Evolutionary conservation across 2,888 invertebrate genomes (phyloP).

Genomic region (Diaprepes abbreviatus): DNA sequence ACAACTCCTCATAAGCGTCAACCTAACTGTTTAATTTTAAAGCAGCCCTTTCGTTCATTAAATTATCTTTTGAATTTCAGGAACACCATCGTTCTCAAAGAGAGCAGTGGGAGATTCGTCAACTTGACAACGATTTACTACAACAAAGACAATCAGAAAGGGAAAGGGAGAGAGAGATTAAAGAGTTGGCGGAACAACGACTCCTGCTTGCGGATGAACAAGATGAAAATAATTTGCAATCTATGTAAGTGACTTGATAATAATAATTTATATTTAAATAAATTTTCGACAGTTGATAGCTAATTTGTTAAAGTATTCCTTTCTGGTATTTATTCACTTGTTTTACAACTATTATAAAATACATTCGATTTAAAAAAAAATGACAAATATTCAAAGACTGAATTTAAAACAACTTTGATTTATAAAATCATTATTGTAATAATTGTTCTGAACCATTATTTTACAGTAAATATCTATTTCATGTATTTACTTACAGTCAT

Average conservation of each 20-base stretch:
- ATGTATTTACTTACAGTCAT: too few species aligned
- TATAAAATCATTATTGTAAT: too few species aligned
- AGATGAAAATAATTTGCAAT: conserved; percentile 61
- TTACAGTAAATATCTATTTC: too few species aligned
- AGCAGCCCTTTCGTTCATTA: background rate
- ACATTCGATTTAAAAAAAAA: too few species aligned
- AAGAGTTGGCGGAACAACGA: conserved; percentile 68
- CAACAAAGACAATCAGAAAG: conserved; percentile 74
- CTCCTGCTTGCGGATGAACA: conserved; percentile 61
- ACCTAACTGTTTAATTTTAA: background rate
- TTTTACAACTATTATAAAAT: too few species aligned
- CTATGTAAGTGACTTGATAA: conserved; percentile 60
- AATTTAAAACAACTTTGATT: too few species aligned
- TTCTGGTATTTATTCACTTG: too few species aligned
- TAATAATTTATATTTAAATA: background rate
- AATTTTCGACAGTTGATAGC: background rate
- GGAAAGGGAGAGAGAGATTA: conserved; percentile 73
- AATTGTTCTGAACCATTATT: too few species aligned
- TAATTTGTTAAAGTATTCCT: too few species aligned
- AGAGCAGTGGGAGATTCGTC: conserved; percentile 73
- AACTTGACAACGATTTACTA: conserved; percentile 73
- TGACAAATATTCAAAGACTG: too few species aligned
- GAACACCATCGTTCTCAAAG: conserved; percentile 72
- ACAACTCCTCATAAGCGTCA: background rate
- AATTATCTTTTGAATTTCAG: conserved; percentile 52